phyloP scores from a whole-genome alignment of 1,140 invertebrate genomes.

The Tetragonula clypearis region DNA sequence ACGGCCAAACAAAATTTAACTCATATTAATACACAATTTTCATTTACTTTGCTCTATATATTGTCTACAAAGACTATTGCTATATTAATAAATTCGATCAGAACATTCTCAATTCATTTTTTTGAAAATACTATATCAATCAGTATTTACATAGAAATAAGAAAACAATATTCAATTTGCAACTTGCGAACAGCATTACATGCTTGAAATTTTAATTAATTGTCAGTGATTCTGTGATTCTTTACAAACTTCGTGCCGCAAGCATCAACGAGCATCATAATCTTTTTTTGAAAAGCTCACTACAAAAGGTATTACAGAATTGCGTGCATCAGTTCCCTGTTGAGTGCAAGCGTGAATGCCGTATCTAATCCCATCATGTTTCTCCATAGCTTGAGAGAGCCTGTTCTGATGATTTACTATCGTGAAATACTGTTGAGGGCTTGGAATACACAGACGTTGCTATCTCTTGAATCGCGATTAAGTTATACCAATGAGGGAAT shows the following conservation, averaged over 20 bases:
- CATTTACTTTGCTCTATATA: no score
- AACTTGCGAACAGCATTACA: no score
- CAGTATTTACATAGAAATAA: no score
- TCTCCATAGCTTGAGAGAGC: not conserved
- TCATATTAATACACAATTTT: no score
- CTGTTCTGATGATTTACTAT: not conserved
- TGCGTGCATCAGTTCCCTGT: not conserved
- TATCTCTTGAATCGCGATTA: not conserved
- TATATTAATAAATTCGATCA: no score
- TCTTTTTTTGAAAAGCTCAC: not conserved
- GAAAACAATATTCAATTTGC: no score
- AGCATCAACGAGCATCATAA: no score
- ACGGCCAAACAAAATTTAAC: no score
- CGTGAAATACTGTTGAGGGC: not conserved
- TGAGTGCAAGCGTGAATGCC: not conserved
- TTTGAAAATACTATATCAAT: no score
- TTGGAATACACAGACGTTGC: not conserved
- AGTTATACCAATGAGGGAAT: not conserved
- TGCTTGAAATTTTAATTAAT: not conserved
- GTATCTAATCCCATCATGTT: slow-evolving; percentile 26
- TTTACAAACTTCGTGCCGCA: not conserved
- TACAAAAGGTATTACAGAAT: not conserved
- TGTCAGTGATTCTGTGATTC: not conserved
- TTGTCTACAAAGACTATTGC: no score
- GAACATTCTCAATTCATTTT: no score